Evolutionary conservation across 2,113 vertebrate genomes (phyloP), one percentile per base, ranked within the genome.

Genomic region (Cyanistes caeruleus): DNA sequence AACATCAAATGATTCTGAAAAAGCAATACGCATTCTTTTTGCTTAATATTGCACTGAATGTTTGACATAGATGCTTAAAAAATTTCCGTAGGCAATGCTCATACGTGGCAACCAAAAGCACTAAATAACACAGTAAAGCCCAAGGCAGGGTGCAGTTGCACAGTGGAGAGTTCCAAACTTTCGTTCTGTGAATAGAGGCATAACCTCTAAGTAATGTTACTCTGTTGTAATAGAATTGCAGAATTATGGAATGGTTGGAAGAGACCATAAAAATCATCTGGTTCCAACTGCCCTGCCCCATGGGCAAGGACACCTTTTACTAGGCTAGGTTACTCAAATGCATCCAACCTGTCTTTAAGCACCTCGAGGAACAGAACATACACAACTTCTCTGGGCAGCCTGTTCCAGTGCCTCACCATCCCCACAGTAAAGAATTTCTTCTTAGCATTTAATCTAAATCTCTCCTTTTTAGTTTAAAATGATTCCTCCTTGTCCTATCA

Each of bases 21-120:
- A 60, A n/a, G 30, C 49, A 79, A 46, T 23, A 58, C 3, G 4
- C 11, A 59, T 86, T 79, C 17, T 58, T 18, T 63, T 82, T 87
- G 4, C 33, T 82, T 82, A 67, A 63, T 72, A 55, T 44, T 90
- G 15, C 25, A 79, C 43, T 43, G 60, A 78, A 46, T 16, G 1
- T 28, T 72, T 83, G 35, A 76, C 13, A 52, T 11, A 21, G 41
- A 28, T 44, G 8, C n/a, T 86, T 20, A 1, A 65, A 56, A 64
- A 27, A 11, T 2, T 9, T 77, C 44, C 27, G 16, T 44, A 56
- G 3, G 2, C 17, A 64, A 35, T 48, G n/a, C 16, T 35, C 39
- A 7, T 37, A 76, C 2, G 0, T 67, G 30, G 30, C 39, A 79
- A 49, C 2, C 0, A 0, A 19, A 87, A 92, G 9, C 17, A 63